Percentiles rank a stretch among this genome's conserved stretches.
phyloP scores from a whole-genome alignment of 92 coral and sea anemone genomes.

The Pocillopora meandrina region DNA sequence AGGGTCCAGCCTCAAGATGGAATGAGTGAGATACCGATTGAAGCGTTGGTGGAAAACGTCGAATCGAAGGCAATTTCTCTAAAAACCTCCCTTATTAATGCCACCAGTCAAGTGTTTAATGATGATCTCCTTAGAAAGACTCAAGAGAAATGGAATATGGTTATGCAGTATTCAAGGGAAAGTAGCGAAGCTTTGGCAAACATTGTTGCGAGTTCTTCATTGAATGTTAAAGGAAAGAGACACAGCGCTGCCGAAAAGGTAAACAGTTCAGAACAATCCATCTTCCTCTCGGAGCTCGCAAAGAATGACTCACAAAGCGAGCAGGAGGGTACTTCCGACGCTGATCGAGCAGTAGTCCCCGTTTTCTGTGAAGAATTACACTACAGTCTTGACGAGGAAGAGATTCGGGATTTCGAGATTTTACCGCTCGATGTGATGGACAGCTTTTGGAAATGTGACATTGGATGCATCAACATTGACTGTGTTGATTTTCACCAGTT shows the following conservation, averaged over 20 bases:
- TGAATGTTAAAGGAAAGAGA: not conserved
- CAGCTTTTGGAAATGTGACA: constrained; percentile 45
- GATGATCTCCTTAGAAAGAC: constrained; percentile 59
- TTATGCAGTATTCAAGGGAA: constrained; percentile 32
- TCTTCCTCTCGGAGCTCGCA: not conserved
- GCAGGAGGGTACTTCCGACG: not conserved
- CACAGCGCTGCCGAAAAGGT: not conserved
- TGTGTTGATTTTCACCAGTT: constrained; percentile 29
- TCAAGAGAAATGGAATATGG: constrained; percentile 50
- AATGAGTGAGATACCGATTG: constrained; percentile 28
- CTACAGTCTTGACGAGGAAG: not conserved
- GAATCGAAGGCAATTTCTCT: constrained; percentile 59
- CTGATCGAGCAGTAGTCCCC: not conserved
- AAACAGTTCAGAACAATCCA: not conserved
- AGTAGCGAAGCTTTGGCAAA: constrained; percentile 39
- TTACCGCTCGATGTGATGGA: constrained; percentile 29
- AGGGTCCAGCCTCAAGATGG: constrained; percentile 30
- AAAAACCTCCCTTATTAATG: constrained; percentile 54
- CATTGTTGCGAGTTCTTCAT: constrained; percentile 16
- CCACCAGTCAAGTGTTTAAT: constrained; percentile 42
- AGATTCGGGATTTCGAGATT: constrained; percentile 26
- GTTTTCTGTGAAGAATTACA: not conserved
- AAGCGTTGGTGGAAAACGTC: constrained; percentile 50
- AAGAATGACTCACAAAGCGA: not conserved
- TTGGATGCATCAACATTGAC: constrained; percentile 38